These are phyloP conservation scores for Sebastes cheni DNA, from an alignment of 2,797 vertebrate species.

Conservation along the genomic window DNA sequence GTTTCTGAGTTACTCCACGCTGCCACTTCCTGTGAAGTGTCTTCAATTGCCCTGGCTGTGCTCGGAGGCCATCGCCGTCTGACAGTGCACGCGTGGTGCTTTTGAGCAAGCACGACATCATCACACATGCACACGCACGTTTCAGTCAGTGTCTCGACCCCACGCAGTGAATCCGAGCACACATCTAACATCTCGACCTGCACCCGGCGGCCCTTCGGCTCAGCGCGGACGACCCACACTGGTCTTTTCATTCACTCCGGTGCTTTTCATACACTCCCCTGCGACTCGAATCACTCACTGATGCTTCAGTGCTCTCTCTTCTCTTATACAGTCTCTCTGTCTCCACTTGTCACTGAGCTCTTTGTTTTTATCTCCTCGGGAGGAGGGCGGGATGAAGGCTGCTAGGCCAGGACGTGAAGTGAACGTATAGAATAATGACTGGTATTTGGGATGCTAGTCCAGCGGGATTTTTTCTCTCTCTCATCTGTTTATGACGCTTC, in stretches of 20 bases:
- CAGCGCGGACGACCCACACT: conserved; percentile 22
- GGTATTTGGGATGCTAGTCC: conserved; percentile 3
- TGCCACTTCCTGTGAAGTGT: conserved; percentile 52
- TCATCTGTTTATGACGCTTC: neutral
- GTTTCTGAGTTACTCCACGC: conserved; percentile 30
- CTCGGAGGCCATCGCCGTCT: conserved; percentile 53
- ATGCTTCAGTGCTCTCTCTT: conserved; percentile 34
- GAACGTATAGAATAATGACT: conserved; percentile 31
- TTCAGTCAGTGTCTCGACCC: conserved; percentile 13
- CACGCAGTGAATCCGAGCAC: conserved; percentile 21
- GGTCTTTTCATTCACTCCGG: conserved; percentile 56
- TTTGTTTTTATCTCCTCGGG: conserved; percentile 56
- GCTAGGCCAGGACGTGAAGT: conserved; percentile 51
- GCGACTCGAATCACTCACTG: conserved; percentile 50
- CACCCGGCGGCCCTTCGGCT: neutral
- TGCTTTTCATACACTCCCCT: conserved; percentile 49
- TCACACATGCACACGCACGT: neutral
- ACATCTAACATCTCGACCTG: conserved; percentile 10
- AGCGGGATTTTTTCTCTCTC: conserved; percentile 10
- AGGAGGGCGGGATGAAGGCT: conserved; percentile 45
- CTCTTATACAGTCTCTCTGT: conserved; percentile 50
- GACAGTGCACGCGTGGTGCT: conserved; percentile 9
- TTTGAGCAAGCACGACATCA: neutral
- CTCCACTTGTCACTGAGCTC: conserved; percentile 60
- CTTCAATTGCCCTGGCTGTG: conserved; percentile 58